Evolutionary conservation across 30 jellyfish, hydroid and myxozoan genomes (phyloP), one percentile per base, ranked within the genome.

Genomic region (Cassiopea andromeda): DNA sequence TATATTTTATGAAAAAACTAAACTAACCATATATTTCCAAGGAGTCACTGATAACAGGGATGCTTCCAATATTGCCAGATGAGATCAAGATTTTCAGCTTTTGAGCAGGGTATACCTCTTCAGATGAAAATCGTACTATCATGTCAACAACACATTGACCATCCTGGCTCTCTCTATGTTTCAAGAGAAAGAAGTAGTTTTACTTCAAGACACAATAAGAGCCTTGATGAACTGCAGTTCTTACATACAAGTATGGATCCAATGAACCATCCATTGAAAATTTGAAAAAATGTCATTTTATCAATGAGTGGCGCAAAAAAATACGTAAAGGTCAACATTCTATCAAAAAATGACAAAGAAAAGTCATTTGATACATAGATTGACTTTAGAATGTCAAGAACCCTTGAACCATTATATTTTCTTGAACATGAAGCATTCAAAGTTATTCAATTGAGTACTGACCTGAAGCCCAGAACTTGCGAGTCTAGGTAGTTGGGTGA

Each of bases 31-130:
- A 93, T 57, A 93, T 94, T 68, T 73, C 89, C 74, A 93, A 78
- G 5, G 92, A 93, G 67, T 78, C 90, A 54, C 90, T 89, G 60
- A 88, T 91, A 14, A 93, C 98, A 9, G 97, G 96, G 18, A 90
- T 84, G 48, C 89, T 95, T 76, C 97, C 90, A 14, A 93, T 74
- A 6, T 90, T 48, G 45, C 98, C 98, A 18, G 93, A 74, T 70
- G 92, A 54, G 17, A 93, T 75, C 48, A 89, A 75, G 16, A 81
- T 89, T 80, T 79, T 84, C 85, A 90, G 46, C 64, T 80, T 80
- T 46, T 85, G 93, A 18, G 94, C 96, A 46, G 98, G 98, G 64
- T 93, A 79, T 0, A 81, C 93, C 69, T 93, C 98, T 64, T 84
- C 88, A 18, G 48, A 46, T 9, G 93, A 58, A 54, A 93, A 93